phyloP scores from a whole-genome alignment of 2,797 vertebrate species.

The Leptoclinus maculatus region DNA sequence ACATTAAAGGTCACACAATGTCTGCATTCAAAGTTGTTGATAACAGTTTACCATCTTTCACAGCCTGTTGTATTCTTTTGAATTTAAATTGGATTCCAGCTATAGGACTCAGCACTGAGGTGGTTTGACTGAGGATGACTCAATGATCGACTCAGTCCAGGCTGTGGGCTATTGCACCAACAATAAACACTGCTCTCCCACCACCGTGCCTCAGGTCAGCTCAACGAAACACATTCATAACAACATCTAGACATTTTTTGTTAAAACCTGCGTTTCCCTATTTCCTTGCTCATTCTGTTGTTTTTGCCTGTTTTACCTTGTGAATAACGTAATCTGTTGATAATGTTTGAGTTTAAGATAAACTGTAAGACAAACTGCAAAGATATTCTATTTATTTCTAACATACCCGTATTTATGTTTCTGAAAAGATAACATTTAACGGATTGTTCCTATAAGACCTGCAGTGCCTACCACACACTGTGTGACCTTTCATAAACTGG shows the following conservation, averaged over 20 bases:
- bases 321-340: not conserved
- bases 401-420: not conserved
- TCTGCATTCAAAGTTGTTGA: not conserved
- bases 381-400: not conserved
- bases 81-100: not conserved
- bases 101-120: conserved; percentile 2
- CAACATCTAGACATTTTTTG: not conserved
- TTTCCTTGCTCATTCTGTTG: not conserved
- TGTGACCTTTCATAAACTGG: not conserved
- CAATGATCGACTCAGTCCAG: conserved; percentile 47
- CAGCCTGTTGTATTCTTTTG: not conserved
- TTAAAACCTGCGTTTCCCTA: not conserved
- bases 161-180: conserved; percentile 41
- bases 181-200: conserved; percentile 56
- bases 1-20: not conserved
- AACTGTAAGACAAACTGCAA: not conserved
- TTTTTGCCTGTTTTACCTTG: not conserved
- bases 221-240: conserved; percentile 4
- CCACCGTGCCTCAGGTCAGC: conserved; percentile 43
- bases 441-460: not conserved
- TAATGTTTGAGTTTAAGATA: not conserved
- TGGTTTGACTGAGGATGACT: conserved; percentile 55
- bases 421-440: not conserved
- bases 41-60: not conserved
- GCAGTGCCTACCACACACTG: not conserved